These are phyloP conservation scores for Notarius quadriscutis DNA, from an alignment of 2,113 vertebrate genomes.

Conservation along the genomic window DNA sequence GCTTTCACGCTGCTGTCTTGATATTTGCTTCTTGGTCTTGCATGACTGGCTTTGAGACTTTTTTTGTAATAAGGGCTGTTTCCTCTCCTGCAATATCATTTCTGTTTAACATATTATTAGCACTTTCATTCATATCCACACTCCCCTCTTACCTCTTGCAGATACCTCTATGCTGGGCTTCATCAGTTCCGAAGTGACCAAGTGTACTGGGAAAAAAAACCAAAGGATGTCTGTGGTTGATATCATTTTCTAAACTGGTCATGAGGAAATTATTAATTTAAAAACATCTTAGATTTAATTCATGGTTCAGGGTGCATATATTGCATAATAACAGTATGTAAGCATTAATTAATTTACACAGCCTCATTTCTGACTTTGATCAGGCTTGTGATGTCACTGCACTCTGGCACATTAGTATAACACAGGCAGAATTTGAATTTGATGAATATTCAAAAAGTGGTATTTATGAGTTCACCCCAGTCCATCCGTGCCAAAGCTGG, in stretches of 20 bases:
- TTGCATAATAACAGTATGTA: neutral
- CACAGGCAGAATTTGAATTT: constrained; percentile 62
- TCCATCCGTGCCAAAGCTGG: constrained; percentile 43
- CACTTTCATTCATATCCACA: constrained; percentile 33
- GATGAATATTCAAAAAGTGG: constrained; percentile 61
- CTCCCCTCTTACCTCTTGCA: constrained; percentile 8
- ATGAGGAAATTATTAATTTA: neutral
- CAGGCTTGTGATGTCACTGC: constrained; percentile 57
- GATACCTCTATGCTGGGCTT: constrained; percentile 4
- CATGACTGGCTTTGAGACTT: constrained; percentile 47
- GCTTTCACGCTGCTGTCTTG: constrained; percentile 5
- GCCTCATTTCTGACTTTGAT: neutral
- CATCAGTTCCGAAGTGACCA: constrained; percentile 78
- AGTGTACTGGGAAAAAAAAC: constrained; percentile 85
- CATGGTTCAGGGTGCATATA: neutral
- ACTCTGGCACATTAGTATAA: constrained; percentile 64
- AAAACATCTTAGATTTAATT: neutral
- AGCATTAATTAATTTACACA: neutral
- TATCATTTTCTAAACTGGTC: neutral
- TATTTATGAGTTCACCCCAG: constrained; percentile 59
- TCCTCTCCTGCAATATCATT: constrained; percentile 46
- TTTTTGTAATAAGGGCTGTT: constrained; percentile 41
- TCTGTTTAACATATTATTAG: constrained; percentile 33
- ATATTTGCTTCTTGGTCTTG: constrained; percentile 61
- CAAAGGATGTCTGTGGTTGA: neutral